These are phyloP conservation scores for Pedetes capensis DNA, from an alignment of 2,113 vertebrate genomes.

Conservation along the genomic window DNA sequence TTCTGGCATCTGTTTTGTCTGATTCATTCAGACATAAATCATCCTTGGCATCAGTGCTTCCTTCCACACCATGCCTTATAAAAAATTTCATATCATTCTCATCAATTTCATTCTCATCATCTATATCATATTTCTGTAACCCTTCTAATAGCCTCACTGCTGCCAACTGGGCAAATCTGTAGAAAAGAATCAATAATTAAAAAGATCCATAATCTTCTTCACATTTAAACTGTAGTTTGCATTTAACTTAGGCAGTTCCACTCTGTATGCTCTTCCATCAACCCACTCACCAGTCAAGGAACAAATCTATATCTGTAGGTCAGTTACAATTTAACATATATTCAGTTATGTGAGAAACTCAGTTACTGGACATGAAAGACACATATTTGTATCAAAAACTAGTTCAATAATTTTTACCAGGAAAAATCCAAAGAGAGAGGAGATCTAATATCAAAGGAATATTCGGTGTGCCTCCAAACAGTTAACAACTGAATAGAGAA, in stretches of 20 bases:
- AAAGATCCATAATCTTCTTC: background rate
- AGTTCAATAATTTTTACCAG: background rate
- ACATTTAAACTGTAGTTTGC: background rate
- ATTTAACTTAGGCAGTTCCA: slow-evolving; percentile 9
- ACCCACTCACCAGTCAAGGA: background rate
- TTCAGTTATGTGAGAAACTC: background rate
- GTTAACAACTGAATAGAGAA: background rate
- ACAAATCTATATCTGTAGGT: background rate
- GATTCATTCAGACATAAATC: slow-evolving; percentile 75
- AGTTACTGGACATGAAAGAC: background rate
- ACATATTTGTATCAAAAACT: background rate
- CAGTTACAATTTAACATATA: background rate
- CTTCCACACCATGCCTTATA: slow-evolving; percentile 83
- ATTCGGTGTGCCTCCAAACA: background rate
- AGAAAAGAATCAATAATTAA: slow-evolving; percentile 51
- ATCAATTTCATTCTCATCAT: slow-evolving; percentile 80
- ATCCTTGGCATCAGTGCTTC: slow-evolving; percentile 83
- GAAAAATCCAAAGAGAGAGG: slow-evolving; percentile 3
- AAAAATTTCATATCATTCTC: slow-evolving; percentile 79
- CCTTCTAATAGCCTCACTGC: slow-evolving; percentile 84
- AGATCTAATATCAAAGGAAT: background rate
- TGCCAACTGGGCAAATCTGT: slow-evolving; percentile 84
- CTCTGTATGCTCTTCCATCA: background rate
- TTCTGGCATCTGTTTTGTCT: slow-evolving; percentile 80
- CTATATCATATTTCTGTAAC: slow-evolving; percentile 62